Evolutionary conservation across 2,888 invertebrate species (phyloP).

Genomic region (Drosophila quinaria): DNA sequence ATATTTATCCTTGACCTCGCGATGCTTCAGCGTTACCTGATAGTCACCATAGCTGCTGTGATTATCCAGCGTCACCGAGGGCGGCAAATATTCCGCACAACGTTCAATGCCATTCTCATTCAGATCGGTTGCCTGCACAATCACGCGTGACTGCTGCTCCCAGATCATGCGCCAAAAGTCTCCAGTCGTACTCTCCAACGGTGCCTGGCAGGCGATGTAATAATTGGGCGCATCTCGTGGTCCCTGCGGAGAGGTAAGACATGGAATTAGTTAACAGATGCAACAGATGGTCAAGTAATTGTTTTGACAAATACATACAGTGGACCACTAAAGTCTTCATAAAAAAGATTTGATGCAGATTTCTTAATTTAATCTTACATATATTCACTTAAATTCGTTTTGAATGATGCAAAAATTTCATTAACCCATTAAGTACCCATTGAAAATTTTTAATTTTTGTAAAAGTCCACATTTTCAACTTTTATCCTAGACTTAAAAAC

Average conservation of each 20-base stretch:
- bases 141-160: slow-evolving; percentile 95
- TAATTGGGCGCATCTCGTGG: slow-evolving; percentile 93
- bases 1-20: slow-evolving; percentile 96
- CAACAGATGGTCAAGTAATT: not conserved
- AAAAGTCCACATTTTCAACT: too few species aligned
- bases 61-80: slow-evolving; percentile 96
- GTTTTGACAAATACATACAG: not conserved
- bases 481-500: too few species aligned
- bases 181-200: slow-evolving; percentile 92
- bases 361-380: too few species aligned
- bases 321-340: too few species aligned
- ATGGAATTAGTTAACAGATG: not conserved
- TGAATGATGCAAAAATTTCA: too few species aligned
- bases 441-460: too few species aligned
- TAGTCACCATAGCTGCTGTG: slow-evolving; percentile 94
- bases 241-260: slow-evolving; percentile 87
- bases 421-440: too few species aligned
- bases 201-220: slow-evolving; percentile 97
- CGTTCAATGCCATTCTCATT: slow-evolving; percentile 96
- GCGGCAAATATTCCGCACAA: slow-evolving; percentile 96
- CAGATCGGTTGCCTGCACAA: slow-evolving; percentile 96
- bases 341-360: too few species aligned
- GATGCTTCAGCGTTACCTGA: slow-evolving; percentile 92
- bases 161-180: slow-evolving; percentile 99
- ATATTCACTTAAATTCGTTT: too few species aligned